Evolutionary conservation across 2,113 vertebrate species (phyloP), one percentile per base, ranked within the genome.

Genomic region (Lucifuga dentata): DNA sequence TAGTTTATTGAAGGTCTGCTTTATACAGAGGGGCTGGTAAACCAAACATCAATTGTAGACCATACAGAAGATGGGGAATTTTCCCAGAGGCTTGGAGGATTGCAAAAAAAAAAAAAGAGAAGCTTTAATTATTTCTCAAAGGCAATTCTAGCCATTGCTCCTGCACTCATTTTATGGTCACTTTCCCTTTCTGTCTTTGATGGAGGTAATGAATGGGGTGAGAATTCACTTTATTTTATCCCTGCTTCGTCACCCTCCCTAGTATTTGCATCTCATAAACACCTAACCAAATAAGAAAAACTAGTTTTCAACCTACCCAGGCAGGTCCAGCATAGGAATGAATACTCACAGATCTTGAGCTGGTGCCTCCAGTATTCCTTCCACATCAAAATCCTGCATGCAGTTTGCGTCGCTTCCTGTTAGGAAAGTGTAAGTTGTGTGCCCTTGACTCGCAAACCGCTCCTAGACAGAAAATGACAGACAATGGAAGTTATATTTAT

Each of bases 1-100:
- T 80, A 86, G 85, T 91, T 92, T 90, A 90, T 91, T 76, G 88
- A 91, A 88, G 88, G 83, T 79, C 87, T 81, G 77, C 78, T 83
- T 89, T 64, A 85, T 86, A 81, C 79, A 58, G 80, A 87, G 79
- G 53, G 67, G 81, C 72, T 68, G 67, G 73, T 71, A 86, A 91
- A 91, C 76, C 81, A 85, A 89, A 89, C 89, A 88, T 86, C 87
- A 86, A 89, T 86, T 89, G 79, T 59, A 41, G 68, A 72, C 44
- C 64, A 49, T 63, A 53, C 49, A 75, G 62, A 82, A 89, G 86
- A 79, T 39, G 51, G 49, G 41, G 56, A 16, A 56, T 84, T 73
- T 66, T 81, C 59, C 76, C 26, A 3, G 63, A 71, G 78, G 76
- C 66, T 7, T 68, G 77, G 67, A 65, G 75, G 77, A 68, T 68